phyloP scores from a whole-genome alignment of 2,113 vertebrate genomes.

The Aix galericulata region DNA sequence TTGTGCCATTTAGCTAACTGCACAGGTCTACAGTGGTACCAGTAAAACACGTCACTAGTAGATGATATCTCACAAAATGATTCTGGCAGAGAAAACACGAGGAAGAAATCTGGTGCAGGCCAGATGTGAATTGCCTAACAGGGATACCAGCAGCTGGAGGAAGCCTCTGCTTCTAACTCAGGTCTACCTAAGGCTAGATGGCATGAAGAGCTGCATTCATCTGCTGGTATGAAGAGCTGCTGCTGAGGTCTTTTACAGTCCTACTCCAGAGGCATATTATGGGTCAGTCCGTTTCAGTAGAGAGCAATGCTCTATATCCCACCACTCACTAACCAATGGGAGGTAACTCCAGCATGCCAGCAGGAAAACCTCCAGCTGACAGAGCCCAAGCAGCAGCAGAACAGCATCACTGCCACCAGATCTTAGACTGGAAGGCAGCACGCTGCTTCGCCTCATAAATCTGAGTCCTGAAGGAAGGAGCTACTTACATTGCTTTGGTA shows the following conservation, averaged over 20 bases:
- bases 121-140: neutral
- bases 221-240: neutral
- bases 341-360: neutral
- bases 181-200: neutral
- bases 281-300: neutral
- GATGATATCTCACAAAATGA: neutral
- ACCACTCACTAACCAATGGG: neutral
- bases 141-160: neutral
- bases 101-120: neutral
- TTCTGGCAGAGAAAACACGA: neutral
- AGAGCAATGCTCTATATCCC: neutral
- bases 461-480: neutral
- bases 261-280: neutral
- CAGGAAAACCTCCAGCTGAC: neutral
- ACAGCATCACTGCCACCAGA: neutral
- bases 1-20: neutral
- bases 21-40: neutral
- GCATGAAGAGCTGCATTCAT: neutral
- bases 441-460: neutral
- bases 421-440: neutral
- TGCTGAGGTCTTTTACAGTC: neutral
- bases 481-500: conserved; percentile 99
- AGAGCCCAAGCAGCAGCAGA: no score
- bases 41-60: neutral
- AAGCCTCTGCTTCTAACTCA: neutral